Base-by-base conservation (phyloP, 1,140 invertebrate genomes). In the Neodiprion lecontei region DNA sequence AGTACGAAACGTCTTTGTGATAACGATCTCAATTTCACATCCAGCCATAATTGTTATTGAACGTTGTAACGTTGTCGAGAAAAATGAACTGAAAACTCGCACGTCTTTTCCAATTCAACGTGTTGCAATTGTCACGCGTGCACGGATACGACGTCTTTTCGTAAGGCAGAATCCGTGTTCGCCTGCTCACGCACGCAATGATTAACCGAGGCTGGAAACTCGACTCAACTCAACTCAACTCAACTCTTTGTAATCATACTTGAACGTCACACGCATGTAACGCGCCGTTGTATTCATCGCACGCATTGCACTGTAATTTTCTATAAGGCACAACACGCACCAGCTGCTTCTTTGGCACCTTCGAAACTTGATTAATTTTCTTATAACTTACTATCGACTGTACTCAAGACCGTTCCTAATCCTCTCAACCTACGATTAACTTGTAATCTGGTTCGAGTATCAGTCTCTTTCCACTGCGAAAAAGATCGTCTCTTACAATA, bases 221-320 rank as follows among this genome's bases (percentile, higher is more conserved):
- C 28, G 5, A 3, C 28, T 40, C 28, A 40, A 61, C n/a, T 61
- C 53, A 61, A 14, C 11, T 17, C 11, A 61, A 61, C 53, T 61
- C 3, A 61, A 17, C 53, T 14, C 53, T 12, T 61, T 14, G 11
- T 61, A 17, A 61, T 14, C 11, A 53, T 10, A 53, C n/a, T 2
- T 53, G 50, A 53, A 53, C 17, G 17, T 21, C 17, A 40, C 28
- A 40, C 28, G 28, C 28, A 40, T 40, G 28, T 40, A 40, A 40
- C 28, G 28, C 28, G 28, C 28, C 1, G 5, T 61, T 17, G 53
- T 61, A 61, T 61, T 61, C 53, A 14, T 61, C 53, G n/a, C 53
- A 61, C 53, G 53, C 53, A 61, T 61, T 61, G 53, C 53, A 61
- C 11, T 61, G n/a, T 61, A 14, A 61, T 61, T 61, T 61, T 61